Evolutionary conservation across 2,797 vertebrate species (phyloP).

Genomic region (Coluber constrictor): DNA sequence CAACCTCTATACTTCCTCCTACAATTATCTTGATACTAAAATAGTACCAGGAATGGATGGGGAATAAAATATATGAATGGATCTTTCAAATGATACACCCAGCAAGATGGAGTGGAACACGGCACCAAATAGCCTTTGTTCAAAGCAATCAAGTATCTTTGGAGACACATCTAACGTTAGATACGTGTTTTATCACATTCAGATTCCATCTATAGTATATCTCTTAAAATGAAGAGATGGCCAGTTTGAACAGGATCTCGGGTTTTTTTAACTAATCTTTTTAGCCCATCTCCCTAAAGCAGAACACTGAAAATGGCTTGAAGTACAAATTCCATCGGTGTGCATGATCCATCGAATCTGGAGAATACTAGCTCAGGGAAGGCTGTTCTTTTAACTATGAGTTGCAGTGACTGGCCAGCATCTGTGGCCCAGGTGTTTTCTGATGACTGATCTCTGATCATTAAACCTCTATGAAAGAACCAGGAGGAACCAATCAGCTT

Average conservation of each 20-base stretch:
- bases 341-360: not conserved
- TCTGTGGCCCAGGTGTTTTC: not conserved
- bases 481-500: not conserved
- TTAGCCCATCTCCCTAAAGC: not conserved
- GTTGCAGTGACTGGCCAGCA: no score
- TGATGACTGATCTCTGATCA: not conserved
- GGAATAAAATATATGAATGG: not conserved
- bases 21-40: not conserved
- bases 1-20: not conserved
- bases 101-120: not conserved
- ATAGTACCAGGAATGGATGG: not conserved
- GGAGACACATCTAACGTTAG: not conserved
- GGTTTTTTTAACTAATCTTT: not conserved
- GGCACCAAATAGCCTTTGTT: not conserved
- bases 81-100: not conserved
- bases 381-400: not conserved
- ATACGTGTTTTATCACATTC: not conserved
- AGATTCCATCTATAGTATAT: not conserved
- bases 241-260: not conserved
- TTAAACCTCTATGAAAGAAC: not conserved
- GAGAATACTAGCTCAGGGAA: not conserved
- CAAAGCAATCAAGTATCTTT: not conserved
- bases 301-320: not conserved
- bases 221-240: not conserved
- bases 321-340: not conserved